Conservation (phyloP, 2,888 invertebrate genomes). For the Callyntrura guangdongensis region DNA sequence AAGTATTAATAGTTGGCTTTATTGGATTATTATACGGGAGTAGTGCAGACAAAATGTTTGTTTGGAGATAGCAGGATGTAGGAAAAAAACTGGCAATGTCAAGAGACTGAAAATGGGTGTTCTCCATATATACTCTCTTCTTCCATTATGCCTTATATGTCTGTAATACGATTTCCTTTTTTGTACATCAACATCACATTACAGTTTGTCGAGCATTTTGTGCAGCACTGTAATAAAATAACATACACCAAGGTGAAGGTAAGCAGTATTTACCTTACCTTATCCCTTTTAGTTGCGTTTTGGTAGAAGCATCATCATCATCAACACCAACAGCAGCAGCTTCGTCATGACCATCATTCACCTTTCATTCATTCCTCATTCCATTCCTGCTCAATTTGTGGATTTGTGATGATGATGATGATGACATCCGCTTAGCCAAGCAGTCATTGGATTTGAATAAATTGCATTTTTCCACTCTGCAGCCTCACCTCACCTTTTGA, state of each 20-base stretch:
- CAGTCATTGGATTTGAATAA: conserved; percentile 35
- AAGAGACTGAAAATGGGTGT: conserved; percentile 56
- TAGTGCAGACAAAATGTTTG: conserved; percentile 18
- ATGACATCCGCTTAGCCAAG: conserved; percentile 53
- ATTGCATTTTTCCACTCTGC: conserved; percentile 40
- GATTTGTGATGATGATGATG: not conserved
- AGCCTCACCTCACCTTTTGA: conserved; percentile 35
- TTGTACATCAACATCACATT: conserved; percentile 12
- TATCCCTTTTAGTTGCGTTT: not conserved
- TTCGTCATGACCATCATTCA: conserved; percentile 21
- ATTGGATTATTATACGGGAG: conserved; percentile 46
- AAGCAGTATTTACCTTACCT: conserved; percentile 43
- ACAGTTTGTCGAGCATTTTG: not conserved
- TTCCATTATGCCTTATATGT: conserved; percentile 54
- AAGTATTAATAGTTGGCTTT: conserved; percentile 20
- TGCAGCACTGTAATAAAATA: conserved; percentile 26
- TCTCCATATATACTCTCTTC: conserved; percentile 38
- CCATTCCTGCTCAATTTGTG: conserved; percentile 40
- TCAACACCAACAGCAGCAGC: not conserved
- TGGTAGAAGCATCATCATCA: conserved; percentile 33
- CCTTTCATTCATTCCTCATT: conserved; percentile 55
- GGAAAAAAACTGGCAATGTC: conserved; percentile 45
- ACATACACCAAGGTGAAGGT: conserved; percentile 49
- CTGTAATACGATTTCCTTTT: conserved; percentile 29
- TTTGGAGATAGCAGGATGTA: conserved; percentile 53